Percentiles rank a stretch among this genome's conserved stretches.
Conservation (phyloP, 2,113 vertebrate species). For the Galbula dea region DNA sequence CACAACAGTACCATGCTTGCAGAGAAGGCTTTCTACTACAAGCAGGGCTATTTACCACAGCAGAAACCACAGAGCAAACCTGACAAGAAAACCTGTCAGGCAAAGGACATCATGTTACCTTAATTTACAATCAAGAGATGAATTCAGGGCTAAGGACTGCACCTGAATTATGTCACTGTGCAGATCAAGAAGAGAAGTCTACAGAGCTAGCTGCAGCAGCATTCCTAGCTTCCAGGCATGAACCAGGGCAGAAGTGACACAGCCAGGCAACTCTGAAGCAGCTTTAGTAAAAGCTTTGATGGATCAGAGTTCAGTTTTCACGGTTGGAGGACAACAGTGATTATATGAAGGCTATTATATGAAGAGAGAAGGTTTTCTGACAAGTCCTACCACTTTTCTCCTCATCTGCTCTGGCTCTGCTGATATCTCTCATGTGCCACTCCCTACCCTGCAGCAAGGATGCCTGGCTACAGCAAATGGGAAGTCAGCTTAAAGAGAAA, state of each 20-base stretch:
- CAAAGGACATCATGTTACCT: not conserved
- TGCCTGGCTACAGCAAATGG: not conserved
- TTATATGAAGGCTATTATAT: constrained; percentile 8
- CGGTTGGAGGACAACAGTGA: not conserved
- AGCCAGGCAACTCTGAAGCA: not conserved
- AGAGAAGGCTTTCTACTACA: not conserved
- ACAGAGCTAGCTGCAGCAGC: not conserved
- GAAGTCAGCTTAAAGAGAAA: not conserved
- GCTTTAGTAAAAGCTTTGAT: constrained; percentile 8
- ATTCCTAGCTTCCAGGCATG: not conserved
- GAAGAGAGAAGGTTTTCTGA: not conserved
- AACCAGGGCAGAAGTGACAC: not conserved
- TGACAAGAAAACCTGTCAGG: not conserved
- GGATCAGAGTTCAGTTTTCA: not conserved
- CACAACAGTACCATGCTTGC: not conserved
- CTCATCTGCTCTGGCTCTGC: not conserved
- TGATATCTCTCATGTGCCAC: not conserved
- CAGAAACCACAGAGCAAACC: not conserved
- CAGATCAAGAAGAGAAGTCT: not conserved
- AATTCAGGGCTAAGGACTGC: not conserved
- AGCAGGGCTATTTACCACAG: not conserved
- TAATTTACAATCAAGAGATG: not conserved
- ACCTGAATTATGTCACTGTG: accelerated
- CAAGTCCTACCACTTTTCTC: not conserved
- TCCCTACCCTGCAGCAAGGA: not conserved